Base-by-base conservation (phyloP, 2,113 vertebrate species). In the Oenanthe melanoleuca region DNA sequence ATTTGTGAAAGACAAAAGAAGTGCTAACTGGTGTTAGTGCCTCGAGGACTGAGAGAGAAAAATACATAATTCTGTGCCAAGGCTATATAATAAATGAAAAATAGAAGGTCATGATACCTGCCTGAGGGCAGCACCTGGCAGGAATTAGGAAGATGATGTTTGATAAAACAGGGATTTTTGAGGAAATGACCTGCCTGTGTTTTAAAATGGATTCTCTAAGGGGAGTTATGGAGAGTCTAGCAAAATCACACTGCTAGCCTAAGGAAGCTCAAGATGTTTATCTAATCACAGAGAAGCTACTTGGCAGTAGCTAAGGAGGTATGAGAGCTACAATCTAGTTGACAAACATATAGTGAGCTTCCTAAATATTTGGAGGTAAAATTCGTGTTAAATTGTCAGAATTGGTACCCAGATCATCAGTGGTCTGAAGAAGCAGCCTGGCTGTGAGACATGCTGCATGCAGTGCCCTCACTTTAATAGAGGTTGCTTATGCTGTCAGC, bases 381-480 rank as follows among this genome's bases (percentile, higher is more conserved):
- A 67, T 52, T 37, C 8, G 3, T 25, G 21, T 45, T 67, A 44
- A 26, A 15, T 77, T 61, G 61, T 57, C n/a, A 45, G 57, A 74
- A 64, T 1, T 63, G 44, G 34, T 4, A 28, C 25, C 37, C 28
- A 12, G 7, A 64, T 79, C 18, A 29, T 74, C 49, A 25, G 22
- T 2, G 4, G 28, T 56, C 25, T 91, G 49, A 84, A 65, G 88
- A 24, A 66, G 40, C 34, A 81, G 53, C 50, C 23, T 61, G 67
- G n/a, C 60, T 69, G 19, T n/a, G 55, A 59, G 63, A 28, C 2
- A 0, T 24, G n/a, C 40, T 74, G 37, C 0, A 0, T 67, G 31
- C n/a, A 37, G 2, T 72, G 61, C 19, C 23, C 40, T 74, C 6
- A 0, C 56, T 40, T 70, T 12, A n/a, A 17, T 0, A 67, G 37